Evolutionary conservation across 1,140 invertebrate genomes (phyloP).

Genomic region (Maconellicoccus hirsutus): DNA sequence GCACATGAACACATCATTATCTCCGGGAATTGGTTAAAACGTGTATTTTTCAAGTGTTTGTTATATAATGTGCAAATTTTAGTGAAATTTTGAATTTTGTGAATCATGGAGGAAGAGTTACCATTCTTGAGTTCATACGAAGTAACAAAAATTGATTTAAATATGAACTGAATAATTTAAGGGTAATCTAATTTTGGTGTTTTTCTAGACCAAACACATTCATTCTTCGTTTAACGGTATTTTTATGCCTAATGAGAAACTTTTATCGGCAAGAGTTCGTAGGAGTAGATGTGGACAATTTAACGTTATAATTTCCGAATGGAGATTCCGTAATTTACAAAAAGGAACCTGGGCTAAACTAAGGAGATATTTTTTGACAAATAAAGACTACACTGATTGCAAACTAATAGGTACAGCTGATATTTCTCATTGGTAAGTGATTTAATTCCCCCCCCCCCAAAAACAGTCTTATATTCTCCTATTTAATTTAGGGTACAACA

Average conservation of each 20-base stretch:
- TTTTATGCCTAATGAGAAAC: background rate
- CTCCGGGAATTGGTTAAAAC: background rate
- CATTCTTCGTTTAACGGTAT: background rate
- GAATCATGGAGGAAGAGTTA: too few species aligned
- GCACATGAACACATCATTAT: too few species aligned
- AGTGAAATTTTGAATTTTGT: too few species aligned
- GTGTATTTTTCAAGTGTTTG: too few species aligned
- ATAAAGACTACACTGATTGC: background rate
- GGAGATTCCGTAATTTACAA: background rate
- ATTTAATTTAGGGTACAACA: constrained; percentile 41
- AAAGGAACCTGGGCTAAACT: background rate
- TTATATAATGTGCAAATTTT: too few species aligned
- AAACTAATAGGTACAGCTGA: background rate
- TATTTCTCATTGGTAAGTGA: constrained; percentile 14
- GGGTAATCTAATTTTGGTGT: too few species aligned
- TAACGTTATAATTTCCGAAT: background rate
- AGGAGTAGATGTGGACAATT: background rate
- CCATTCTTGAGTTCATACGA: too few species aligned
- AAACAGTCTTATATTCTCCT: background rate
- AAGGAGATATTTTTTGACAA: background rate
- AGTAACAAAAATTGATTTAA: too few species aligned
- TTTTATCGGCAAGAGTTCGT: background rate
- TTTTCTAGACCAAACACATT: background rate
- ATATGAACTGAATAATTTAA: too few species aligned
- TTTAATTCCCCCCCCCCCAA: background rate